phyloP scores from a whole-genome alignment of 2,888 invertebrate species.

The Spatulosminthurus flaviceps region DNA sequence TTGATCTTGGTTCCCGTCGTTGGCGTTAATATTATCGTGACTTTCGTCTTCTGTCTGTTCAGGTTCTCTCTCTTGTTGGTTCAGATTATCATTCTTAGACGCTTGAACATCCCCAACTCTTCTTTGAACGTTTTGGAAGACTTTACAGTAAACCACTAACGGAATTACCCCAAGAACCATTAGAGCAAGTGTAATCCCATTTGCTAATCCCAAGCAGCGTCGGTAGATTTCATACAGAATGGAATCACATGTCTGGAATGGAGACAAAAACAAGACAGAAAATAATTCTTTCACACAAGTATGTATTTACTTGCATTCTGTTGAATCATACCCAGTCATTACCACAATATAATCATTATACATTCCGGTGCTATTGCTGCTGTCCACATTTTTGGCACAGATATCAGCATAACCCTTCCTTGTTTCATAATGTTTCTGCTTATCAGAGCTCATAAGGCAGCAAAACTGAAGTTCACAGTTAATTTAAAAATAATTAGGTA shows the following conservation, averaged over 20 bases:
- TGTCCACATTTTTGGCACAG: not conserved
- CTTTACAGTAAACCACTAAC: not conserved
- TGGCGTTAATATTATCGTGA: too few species aligned
- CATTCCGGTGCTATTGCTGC: too few species aligned
- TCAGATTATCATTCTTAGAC: too few species aligned
- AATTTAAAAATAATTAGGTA: too few species aligned
- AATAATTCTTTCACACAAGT: not conserved
- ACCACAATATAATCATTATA: too few species aligned
- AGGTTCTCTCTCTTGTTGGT: too few species aligned
- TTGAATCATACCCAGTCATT: too few species aligned
- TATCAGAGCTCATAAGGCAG: not conserved
- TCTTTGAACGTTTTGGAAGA: not conserved
- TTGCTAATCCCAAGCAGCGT: not conserved
- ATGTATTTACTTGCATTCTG: too few species aligned
- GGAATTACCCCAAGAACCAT: not conserved
- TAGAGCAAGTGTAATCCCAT: not conserved
- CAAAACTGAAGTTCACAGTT: constrained; percentile 16
- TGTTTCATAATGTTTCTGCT: not conserved
- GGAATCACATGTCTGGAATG: not conserved
- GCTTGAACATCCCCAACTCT: too few species aligned
- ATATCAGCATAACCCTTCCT: not conserved
- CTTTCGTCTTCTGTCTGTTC: too few species aligned
- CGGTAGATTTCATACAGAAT: not conserved
- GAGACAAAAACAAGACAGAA: not conserved
- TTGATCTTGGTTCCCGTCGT: too few species aligned